A percentile compares a stretch with the other conserved stretches of the same genome.
Conservation (phyloP, 2,888 invertebrate species). For the Spisula subtruncata region DNA sequence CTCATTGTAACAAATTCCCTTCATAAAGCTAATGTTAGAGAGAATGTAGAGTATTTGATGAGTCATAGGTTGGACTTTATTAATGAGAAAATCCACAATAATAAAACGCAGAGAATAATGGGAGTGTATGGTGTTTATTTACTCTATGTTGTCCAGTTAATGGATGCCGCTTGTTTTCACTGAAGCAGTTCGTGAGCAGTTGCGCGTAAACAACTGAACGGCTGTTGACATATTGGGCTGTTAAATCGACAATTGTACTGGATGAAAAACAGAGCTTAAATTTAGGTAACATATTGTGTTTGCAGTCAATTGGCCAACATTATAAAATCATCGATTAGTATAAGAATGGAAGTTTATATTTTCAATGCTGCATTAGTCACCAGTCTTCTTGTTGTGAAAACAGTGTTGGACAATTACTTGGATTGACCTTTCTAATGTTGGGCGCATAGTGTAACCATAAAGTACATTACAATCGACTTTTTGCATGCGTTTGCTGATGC, state of each 20-base stretch:
- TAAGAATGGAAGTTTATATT: not conserved
- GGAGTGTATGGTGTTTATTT: not conserved
- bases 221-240: constrained; percentile 3
- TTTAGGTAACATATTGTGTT: constrained; percentile 11
- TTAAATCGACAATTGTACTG: not conserved
- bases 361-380: no score
- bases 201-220: not conserved
- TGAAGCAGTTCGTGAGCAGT: not conserved
- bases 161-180: not conserved
- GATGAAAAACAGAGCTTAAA: not conserved
- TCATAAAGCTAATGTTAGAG: no score
- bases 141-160: constrained; percentile 11
- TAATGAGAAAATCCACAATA: not conserved
- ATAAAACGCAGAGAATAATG: not conserved
- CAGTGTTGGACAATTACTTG: no score
- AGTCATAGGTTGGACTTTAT: not conserved
- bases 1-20: no score
- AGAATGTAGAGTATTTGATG: not conserved
- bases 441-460: no score
- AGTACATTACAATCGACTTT: no score
- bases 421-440: no score
- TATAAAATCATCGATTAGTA: not conserved
- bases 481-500: no score
- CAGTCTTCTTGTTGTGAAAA: no score
- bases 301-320: not conserved